Conservation (phyloP, 2,113 vertebrate species). For the Cyprinodon tularosa region DNA sequence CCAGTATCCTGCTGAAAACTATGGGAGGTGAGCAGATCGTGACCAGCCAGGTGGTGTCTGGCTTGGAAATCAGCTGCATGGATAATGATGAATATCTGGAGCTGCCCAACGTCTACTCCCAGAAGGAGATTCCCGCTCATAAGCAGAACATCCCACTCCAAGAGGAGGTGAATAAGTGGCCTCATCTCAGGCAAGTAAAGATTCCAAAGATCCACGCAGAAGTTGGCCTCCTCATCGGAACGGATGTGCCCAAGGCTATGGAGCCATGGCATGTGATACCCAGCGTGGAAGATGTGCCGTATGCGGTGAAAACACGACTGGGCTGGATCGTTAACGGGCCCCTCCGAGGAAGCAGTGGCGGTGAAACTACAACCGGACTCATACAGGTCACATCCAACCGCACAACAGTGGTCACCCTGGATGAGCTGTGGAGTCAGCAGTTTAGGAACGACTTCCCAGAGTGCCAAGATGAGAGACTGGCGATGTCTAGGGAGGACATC, state of each 20-base stretch:
- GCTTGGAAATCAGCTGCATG: no score
- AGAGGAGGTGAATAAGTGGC: background rate
- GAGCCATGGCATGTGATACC: background rate
- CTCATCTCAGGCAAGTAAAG: background rate
- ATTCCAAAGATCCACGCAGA: constrained; percentile 2
- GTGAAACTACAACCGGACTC: background rate
- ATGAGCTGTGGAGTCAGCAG: background rate
- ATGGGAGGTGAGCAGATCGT: no score
- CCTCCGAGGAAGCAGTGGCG: background rate
- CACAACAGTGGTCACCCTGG: background rate
- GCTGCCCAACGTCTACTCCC: no score
- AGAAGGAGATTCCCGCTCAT: no score
- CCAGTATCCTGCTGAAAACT: no score
- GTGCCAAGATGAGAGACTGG: background rate
- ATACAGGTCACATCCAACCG: background rate
- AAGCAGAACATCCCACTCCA: background rate
- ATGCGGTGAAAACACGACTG: background rate
- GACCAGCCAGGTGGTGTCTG: no score
- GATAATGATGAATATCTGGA: no score
- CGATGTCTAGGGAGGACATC: background rate
- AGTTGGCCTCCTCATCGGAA: constrained; percentile 4
- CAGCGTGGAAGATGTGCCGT: background rate
- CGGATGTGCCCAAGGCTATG: constrained; percentile 2
- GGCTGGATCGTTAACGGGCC: background rate
- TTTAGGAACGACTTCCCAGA: background rate